Conservation (phyloP, 2,797 vertebrate species). For the Rallus crepitans region DNA sequence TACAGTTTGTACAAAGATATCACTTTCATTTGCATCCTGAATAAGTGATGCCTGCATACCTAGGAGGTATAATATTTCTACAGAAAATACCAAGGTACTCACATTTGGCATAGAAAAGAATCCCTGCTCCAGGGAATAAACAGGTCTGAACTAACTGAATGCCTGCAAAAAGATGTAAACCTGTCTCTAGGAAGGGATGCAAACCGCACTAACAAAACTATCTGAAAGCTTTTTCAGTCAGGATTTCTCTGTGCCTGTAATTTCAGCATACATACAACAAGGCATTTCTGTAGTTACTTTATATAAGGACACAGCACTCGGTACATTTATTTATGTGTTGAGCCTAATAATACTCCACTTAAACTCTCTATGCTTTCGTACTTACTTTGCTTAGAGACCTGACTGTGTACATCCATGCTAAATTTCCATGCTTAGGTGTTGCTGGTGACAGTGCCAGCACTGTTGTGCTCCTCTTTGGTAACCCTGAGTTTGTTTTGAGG, state of each 20-base stretch:
- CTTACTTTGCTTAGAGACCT: background rate
- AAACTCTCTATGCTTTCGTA: background rate
- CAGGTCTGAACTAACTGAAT: background rate
- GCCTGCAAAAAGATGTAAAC: background rate
- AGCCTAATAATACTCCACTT: background rate
- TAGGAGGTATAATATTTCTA: background rate
- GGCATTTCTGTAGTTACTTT: background rate
- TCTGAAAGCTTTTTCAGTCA: background rate
- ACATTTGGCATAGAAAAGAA: background rate
- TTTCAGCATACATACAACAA: background rate
- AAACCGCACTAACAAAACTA: background rate
- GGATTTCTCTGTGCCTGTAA: background rate
- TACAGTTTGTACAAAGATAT: background rate
- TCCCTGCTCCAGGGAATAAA: background rate
- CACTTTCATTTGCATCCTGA: constrained; percentile 16
- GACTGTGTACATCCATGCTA: background rate
- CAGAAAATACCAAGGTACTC: background rate
- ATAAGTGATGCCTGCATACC: background rate
- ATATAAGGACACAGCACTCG: background rate
- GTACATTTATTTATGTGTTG: background rate
- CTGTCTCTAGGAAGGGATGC: background rate
- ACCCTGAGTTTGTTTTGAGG: background rate
- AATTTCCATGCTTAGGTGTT: background rate
- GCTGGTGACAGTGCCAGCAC: fast-evolving
- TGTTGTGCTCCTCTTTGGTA: fast-evolving